Base-by-base conservation (phyloP, 2,888 invertebrate species). In the Cistogaster globosa region DNA sequence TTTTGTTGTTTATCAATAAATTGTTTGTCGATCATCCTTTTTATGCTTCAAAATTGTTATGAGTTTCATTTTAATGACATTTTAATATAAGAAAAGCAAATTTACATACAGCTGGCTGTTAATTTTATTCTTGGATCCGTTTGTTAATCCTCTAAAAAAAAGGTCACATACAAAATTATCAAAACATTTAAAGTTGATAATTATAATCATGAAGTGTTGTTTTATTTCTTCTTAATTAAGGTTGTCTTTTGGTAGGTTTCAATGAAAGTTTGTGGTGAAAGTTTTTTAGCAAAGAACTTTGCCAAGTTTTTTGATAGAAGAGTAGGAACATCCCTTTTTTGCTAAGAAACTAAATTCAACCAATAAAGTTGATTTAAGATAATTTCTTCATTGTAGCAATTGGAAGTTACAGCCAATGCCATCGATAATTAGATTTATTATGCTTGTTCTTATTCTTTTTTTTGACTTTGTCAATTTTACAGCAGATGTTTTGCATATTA, bases 11-110 rank as follows among this genome's bases (percentile, higher is more conserved):
- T 38, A 26, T 45, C 26, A 55, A 26, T 26, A 62, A 38, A 62
- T 32, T 62, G 26, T 63, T 69, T 69, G 63, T 69, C 6, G 55
- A 45, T 20, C 20, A 42, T n/a, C n/a, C 20, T 45, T 71, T 71
- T 71, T 9, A 12, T 32, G 1, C 51, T n/a, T 22, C 7, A 32
- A 38, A 69, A 14, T 6, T 67, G 48, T 3, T 58, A 18, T 53
- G 20, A 48, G 11, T 74, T 38, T 58, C 48, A 45, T 69, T 65
- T 69, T 83, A 75, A 79, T 68, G 78, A 32, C 55, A 69, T 58
- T 69, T 79, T 83, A 83, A 83, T 78, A 65, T 7, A 32, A 14
- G n/a, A 26, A 51, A 1, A 20, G 6, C 14, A 60, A 38, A 38
- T 26, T 51, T 51, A 26, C 26, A 14, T 38, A 60, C 57, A 22